A percentile compares a stretch with the other conserved stretches of the same genome.
Conservation (phyloP, 2,888 invertebrate species). For the Teleiodes luculella region DNA sequence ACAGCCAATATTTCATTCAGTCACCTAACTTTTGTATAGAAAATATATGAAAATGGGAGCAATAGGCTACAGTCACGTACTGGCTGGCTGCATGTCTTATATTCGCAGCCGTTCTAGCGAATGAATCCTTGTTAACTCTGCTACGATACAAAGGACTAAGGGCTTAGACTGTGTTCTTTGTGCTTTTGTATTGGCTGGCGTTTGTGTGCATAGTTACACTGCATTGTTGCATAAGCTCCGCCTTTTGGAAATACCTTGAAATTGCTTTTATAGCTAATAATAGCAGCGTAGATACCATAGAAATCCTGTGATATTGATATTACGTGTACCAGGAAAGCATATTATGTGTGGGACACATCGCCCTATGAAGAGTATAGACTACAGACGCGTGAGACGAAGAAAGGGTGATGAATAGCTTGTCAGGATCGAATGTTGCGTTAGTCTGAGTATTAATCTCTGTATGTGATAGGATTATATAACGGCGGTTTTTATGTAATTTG, state of each 20-base stretch:
- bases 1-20: slow-evolving; percentile 58
- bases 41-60: slow-evolving; percentile 26
- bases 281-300: background rate
- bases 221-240: slow-evolving; percentile 2
- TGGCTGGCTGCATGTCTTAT: slow-evolving; percentile 9
- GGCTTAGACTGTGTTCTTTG: background rate
- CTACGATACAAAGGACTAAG: background rate
- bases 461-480: background rate
- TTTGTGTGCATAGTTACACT: background rate
- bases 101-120: background rate
- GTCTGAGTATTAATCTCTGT: background rate
- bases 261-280: too few relatives aligned
- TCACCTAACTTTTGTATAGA: slow-evolving; percentile 40
- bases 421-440: slow-evolving; percentile 7
- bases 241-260: background rate
- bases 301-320: slow-evolving; percentile 33
- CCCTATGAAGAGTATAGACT: slow-evolving; percentile 10
- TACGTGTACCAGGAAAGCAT: slow-evolving; percentile 31
- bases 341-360: slow-evolving; percentile 13
- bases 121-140: slow-evolving; percentile 5
- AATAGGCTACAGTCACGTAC: slow-evolving; percentile 23
- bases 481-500: background rate
- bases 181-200: background rate
- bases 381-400: slow-evolving; percentile 17
- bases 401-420: slow-evolving; percentile 24